Base-by-base conservation (phyloP, 1,140 invertebrate species). In the Drosophila nasuta region DNA sequence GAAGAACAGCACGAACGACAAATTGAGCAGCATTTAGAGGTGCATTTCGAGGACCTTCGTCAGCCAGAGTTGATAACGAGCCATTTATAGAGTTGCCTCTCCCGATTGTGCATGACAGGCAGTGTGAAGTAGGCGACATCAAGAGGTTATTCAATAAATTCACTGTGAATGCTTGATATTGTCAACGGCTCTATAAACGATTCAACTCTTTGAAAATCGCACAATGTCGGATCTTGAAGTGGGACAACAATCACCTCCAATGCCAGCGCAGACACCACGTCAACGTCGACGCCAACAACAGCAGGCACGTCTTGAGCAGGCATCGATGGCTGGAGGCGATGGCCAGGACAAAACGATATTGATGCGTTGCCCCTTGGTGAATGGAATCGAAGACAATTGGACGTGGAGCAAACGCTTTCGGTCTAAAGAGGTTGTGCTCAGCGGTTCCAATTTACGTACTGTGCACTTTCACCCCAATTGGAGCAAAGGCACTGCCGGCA, bases 391-490 rank as follows among this genome's bases (percentile, higher is more conserved):
- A 15, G 95, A 96, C 73, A 89, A 93, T 81, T 96, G 96, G 96
- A 94, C 94, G 1, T 96, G 95, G 95, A 95, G 94, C 75, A 92
- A 93, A 59, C 91, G 93, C 7, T 93, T 95, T 77, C 94, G 95
- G 41, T 95, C 95, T 52, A 94, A 94, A 48, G 95, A 96, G 82
- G 95, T 96, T 17, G 93, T 93, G 20, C 90, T 96, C 3, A 93
- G 93, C 52, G 95, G 95, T 0, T 91, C 88, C 11, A 87, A 93
- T 13, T 91, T 86, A 20, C 92, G 93, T 13, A 94, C 93, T 3
- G 95, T 94, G 11, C 93, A 94, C 83, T 96, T 96, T 82, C 96
- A 96, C 92, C 96, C 96, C 0, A 95, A 95, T 79, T 96, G 96
- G 95, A 96, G 95, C 82, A 96, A 95, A 74, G 95, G 96, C 35